These are phyloP conservation scores for Sinhomidia bicolor DNA, from an alignment of 2,888 invertebrate species.

Conservation along the genomic window DNA sequence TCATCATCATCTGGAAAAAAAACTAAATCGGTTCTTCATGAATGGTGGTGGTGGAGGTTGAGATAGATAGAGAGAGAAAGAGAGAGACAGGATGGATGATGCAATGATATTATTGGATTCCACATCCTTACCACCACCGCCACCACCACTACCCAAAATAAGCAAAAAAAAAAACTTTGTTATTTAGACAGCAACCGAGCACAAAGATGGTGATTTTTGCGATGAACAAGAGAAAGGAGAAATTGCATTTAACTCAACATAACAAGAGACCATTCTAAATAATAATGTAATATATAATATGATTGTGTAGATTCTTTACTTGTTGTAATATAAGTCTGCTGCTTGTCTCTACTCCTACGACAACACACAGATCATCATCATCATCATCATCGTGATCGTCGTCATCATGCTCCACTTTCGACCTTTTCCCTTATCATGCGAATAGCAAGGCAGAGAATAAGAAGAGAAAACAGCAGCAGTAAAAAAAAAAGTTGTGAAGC, in stretches of 20 bases:
- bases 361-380: slow-evolving; percentile 52
- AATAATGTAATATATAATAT: background rate
- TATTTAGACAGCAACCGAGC: background rate
- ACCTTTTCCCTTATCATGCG: slow-evolving; percentile 40
- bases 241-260: background rate
- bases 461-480: background rate
- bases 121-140: background rate
- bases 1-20: background rate
- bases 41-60: background rate
- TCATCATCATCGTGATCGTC: slow-evolving; percentile 7
- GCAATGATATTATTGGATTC: slow-evolving; percentile 33
- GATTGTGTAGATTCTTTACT: background rate
- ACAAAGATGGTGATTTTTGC: background rate
- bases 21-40: background rate
- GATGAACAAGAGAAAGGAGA: background rate
- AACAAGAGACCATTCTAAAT: background rate
- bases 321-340: background rate
- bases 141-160: background rate
- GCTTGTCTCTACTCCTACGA: background rate
- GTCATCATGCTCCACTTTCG: slow-evolving; percentile 62
- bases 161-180: background rate
- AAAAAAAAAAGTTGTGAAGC: background rate
- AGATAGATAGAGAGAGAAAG: background rate
- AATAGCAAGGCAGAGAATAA: background rate
- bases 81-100: background rate